Conservation (phyloP, 2,113 vertebrate species). For the Chaetodon auriga region DNA sequence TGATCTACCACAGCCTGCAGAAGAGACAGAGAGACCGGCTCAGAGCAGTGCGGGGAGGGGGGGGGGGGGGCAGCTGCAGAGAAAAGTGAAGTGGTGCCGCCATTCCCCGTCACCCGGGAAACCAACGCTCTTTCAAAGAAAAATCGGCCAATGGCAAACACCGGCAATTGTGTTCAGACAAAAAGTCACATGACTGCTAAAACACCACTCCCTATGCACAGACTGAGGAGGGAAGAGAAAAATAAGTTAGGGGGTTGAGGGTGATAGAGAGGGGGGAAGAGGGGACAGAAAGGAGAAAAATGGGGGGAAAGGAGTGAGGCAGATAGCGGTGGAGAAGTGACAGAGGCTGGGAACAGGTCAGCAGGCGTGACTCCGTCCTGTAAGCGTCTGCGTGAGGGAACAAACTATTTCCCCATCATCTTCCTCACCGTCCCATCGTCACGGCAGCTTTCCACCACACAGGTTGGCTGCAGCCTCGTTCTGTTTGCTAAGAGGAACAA, state of each 20-base stretch:
- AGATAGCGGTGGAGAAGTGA: background rate
- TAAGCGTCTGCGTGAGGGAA: constrained; percentile 9
- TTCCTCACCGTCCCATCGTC: constrained; percentile 17
- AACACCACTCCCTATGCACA: constrained; percentile 74
- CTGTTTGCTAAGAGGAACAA: constrained; percentile 32
- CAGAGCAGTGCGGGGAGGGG: constrained; percentile 54
- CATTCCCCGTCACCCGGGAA: constrained; percentile 84
- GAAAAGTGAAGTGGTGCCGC: constrained; percentile 84
- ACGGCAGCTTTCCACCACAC: background rate
- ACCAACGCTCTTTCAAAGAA: constrained; percentile 87
- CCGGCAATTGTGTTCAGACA: constrained; percentile 83
- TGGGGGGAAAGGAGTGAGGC: constrained; percentile 4
- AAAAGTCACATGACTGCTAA: constrained; percentile 85
- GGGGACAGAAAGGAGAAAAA: background rate
- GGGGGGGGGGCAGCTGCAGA: constrained; percentile 62
- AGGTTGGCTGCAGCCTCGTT: constrained; percentile 7
- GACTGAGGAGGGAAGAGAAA: constrained; percentile 33
- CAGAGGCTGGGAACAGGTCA: constrained; percentile 28
- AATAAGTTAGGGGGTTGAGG: no score
- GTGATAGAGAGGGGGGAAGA: constrained; percentile 28
- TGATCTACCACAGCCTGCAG: constrained; percentile 67
- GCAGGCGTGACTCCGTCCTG: background rate
- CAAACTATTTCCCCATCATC: constrained; percentile 28
- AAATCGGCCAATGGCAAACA: constrained; percentile 83
- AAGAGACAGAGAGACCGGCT: constrained; percentile 51